Evolutionary conservation across 2,113 vertebrate species (phyloP), one percentile per base, ranked within the genome.

Genomic region (Callithrix jacchus): DNA sequence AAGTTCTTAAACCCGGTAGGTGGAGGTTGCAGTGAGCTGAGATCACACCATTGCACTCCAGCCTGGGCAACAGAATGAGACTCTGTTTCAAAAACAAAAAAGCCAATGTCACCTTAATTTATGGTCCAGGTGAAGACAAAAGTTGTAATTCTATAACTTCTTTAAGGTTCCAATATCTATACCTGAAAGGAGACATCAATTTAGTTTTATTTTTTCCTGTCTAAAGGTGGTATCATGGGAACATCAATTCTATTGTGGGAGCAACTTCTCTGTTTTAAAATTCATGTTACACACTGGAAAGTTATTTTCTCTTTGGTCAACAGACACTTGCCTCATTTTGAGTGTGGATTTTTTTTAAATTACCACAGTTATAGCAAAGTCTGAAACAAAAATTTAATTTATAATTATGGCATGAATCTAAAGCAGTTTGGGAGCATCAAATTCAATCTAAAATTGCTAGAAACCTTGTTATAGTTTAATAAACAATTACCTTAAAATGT

Each of bases 391-490:
- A 23, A 89, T 87, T 94, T 32, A 54, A 66, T 82, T 47, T 91
- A 89, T 95, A 94, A 70, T 77, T 87, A 93, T 93, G 3, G 25
- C 66, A 70, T 42, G 9, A 68, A 84, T 96, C 81, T 90, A 79
- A 88, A 35, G 35, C 17, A 80, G 40, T 93, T 97, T 87, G 47
- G 68, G 91, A 96, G 42, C 92, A 97, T 71, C 8, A 71, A 87
- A 97, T 92, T 96, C 54, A 97, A 91, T 89, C 91, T 97, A 87
- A 74, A 96, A 68, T 93, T 98, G 85, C 81, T 96, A 97, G 73
- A 97, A 98, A 87, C 90, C 94, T 87, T 94, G 81, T 96, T 98
- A 97, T 54, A 88, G 87, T 97, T 98, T 97, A 98, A 98, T 98
- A 92, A 85, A 27, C 92, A 49, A 90, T 79, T 89, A 84, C 97